Percentiles rank a stretch among this genome's conserved stretches.
Conservation (phyloP, 2,797 vertebrate genomes). For the Miichthys miiuy region DNA sequence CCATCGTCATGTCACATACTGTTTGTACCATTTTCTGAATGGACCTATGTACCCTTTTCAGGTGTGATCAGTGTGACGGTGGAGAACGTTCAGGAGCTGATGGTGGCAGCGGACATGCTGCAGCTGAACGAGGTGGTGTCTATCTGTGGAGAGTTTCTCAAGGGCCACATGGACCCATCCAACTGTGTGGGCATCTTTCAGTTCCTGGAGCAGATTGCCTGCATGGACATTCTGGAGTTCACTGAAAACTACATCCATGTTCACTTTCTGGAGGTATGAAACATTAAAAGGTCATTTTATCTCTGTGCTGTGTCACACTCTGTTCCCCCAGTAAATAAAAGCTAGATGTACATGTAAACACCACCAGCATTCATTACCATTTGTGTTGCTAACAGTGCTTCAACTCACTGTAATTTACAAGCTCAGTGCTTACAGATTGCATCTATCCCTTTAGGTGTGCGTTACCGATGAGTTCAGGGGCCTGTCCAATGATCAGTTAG, state of each 20-base stretch:
- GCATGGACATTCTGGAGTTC: constrained; percentile 92
- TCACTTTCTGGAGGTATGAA: constrained; percentile 92
- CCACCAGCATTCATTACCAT: neutral
- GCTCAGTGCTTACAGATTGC: neutral
- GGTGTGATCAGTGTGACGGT: constrained; percentile 90
- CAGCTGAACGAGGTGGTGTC: constrained; percentile 95
- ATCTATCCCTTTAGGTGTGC: constrained; percentile 77
- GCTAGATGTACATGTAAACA: neutral
- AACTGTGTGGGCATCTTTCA: constrained; percentile 97
- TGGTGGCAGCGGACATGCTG: constrained; percentile 97
- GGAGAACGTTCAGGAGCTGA: constrained; percentile 96
- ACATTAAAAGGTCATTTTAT: neutral
- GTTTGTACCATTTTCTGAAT: neutral
- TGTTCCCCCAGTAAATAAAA: neutral
- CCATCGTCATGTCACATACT: neutral
- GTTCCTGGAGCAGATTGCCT: constrained; percentile 96
- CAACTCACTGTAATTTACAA: neutral
- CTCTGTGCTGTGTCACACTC: neutral
- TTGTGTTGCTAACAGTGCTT: neutral
- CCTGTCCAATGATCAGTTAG: constrained; percentile 93
- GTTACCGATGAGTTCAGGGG: constrained; percentile 91
- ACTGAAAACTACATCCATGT: constrained; percentile 95
- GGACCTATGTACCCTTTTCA: constrained; percentile 55
- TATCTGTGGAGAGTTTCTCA: constrained; percentile 95
- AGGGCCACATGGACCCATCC: constrained; percentile 92